These are phyloP conservation scores for Helarctos malayanus DNA, from an alignment of 2,797 vertebrate genomes.

Conservation along the genomic window DNA sequence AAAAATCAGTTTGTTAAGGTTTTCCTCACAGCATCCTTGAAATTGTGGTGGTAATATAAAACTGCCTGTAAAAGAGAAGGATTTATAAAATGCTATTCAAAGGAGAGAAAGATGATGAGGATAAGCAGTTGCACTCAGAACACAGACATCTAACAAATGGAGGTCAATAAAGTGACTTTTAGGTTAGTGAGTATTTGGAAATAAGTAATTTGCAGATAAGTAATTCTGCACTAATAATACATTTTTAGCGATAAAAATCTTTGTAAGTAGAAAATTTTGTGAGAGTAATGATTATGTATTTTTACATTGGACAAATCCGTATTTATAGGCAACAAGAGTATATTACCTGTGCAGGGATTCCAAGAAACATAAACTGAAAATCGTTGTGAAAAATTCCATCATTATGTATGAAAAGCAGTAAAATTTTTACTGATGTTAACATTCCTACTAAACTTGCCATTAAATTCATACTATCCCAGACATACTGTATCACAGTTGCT, in stretches of 20 bases:
- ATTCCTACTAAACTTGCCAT: neutral
- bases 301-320: neutral
- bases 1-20: slow-evolving; percentile 1
- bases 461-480: neutral
- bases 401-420: neutral
- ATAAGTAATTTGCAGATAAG: neutral
- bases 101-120: neutral
- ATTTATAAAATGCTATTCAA: neutral
- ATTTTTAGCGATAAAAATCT: neutral
- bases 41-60: neutral
- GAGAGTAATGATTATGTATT: neutral
- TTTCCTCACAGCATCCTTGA: slow-evolving; percentile 37
- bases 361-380: slow-evolving; percentile 10
- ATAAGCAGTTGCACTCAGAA: neutral
- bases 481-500: neutral
- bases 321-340: neutral
- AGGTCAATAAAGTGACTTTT: neutral
- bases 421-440: neutral
- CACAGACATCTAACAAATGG: neutral
- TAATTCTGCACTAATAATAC: neutral
- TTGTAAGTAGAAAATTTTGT: neutral
- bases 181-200: neutral
- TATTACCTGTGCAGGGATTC: neutral
- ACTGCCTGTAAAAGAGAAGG: neutral
- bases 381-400: neutral